A percentile compares a stretch with the other conserved stretches of the same genome.
Evolutionary conservation across 2,797 vertebrate genomes (phyloP).

Genomic region (Gymnocypris eckloni): DNA sequence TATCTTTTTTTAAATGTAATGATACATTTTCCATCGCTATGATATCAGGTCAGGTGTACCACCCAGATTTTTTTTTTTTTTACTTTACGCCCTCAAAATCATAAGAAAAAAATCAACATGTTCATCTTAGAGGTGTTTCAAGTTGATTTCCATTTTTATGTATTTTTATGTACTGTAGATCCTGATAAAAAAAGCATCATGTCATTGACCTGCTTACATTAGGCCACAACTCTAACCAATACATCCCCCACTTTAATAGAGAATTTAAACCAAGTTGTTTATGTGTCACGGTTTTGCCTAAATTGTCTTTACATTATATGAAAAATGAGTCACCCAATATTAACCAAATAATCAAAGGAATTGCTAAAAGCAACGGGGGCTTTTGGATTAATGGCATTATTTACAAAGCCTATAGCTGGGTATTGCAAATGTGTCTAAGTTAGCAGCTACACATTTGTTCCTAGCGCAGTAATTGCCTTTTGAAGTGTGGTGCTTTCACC

Average conservation of each 20-base stretch:
- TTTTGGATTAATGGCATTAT: slow-evolving; percentile 58
- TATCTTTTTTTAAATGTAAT: background rate
- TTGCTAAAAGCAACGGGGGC: slow-evolving; percentile 40
- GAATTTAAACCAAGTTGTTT: slow-evolving; percentile 46
- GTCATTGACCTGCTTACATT: background rate
- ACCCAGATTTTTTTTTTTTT: background rate
- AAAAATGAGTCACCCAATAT: slow-evolving; percentile 53
- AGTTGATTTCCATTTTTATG: background rate
- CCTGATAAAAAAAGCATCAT: background rate
- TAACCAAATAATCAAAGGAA: slow-evolving; percentile 55
- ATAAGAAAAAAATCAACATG: background rate
- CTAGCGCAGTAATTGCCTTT: slow-evolving; percentile 55
- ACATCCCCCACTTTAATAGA: slow-evolving; percentile 17
- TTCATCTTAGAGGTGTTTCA: background rate
- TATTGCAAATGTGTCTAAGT: slow-evolving; percentile 54
- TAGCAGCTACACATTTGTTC: slow-evolving; percentile 54
- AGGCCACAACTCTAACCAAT: background rate
- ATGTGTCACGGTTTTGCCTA: slow-evolving; percentile 34
- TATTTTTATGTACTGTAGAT: background rate
- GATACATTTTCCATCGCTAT: background rate
- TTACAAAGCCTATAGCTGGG: slow-evolving; percentile 54
- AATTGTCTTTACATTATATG: slow-evolving; percentile 38
- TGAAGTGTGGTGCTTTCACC: slow-evolving; percentile 53
- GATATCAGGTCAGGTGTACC: background rate
- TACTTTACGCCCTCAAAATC: background rate